These are phyloP conservation scores for Chironomus riparius DNA, from an alignment of 2,888 invertebrate genomes.

Conservation along the genomic window DNA sequence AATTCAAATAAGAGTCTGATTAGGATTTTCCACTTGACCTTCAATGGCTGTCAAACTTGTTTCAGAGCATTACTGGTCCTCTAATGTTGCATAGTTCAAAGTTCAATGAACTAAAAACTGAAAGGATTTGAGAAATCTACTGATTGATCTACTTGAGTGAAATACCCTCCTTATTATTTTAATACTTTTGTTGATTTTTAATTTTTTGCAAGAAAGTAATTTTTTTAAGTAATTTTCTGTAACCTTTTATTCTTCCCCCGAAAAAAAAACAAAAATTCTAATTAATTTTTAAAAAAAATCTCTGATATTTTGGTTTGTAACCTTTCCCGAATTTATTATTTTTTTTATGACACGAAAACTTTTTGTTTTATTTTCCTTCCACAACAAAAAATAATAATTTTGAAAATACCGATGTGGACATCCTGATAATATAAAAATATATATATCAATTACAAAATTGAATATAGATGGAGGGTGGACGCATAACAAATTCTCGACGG, in stretches of 20 bases:
- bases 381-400: background rate
- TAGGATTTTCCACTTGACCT: no score
- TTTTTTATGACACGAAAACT: constrained; percentile 23
- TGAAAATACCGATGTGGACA: background rate
- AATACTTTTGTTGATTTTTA: no score
- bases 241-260: background rate
- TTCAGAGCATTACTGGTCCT: no score
- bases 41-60: no score
- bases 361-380: constrained; percentile 13
- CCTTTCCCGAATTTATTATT: background rate
- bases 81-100: no score
- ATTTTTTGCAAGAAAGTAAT: no score
- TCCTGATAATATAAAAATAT: background rate
- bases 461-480: constrained; percentile 20
- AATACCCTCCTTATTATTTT: no score
- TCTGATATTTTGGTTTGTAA: constrained; percentile 1
- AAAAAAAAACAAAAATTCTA: background rate
- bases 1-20: no score
- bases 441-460: constrained; percentile 6
- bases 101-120: no score
- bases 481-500: constrained; percentile 16
- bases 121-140: no score
- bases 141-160: no score
- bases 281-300: background rate
- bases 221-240: no score